phyloP scores from a whole-genome alignment of 2,113 vertebrate species.

The Callospermophilus lateralis region DNA sequence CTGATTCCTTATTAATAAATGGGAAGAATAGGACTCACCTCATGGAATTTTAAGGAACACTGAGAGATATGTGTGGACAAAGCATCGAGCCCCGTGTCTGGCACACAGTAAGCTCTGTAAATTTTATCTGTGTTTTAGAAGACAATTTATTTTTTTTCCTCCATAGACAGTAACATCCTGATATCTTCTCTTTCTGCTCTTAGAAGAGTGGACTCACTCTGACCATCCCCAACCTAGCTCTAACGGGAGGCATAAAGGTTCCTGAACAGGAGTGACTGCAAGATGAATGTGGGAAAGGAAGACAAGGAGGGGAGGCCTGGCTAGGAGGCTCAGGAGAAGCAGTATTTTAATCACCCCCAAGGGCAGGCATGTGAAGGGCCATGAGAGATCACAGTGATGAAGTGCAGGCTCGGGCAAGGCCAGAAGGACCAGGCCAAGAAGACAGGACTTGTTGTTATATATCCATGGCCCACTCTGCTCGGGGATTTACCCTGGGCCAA shows the following conservation, averaged over 20 bases:
- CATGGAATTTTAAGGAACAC: not conserved
- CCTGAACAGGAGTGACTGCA: not conserved
- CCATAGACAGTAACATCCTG: not conserved
- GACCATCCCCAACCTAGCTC: not conserved
- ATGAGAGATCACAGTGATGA: not conserved
- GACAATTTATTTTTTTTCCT: not conserved
- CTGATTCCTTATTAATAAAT: not conserved
- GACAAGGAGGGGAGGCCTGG: not conserved
- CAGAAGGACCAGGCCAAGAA: not conserved
- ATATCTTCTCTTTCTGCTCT: not conserved
- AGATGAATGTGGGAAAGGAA: not conserved
- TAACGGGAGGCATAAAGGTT: not conserved
- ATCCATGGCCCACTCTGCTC: accelerated
- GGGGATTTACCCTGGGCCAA: not conserved
- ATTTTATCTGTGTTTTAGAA: conserved; percentile 19
- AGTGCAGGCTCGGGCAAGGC: not conserved
- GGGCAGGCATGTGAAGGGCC: not conserved
- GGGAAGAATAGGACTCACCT: not conserved
- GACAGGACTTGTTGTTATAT: not conserved
- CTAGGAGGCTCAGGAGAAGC: not conserved
- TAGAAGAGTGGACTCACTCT: not conserved
- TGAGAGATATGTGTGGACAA: not conserved
- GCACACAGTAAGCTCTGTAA: not conserved
- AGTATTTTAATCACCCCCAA: not conserved
- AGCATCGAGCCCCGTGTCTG: not conserved